Conservation (phyloP, 2,888 invertebrate species). For the Drosophila merina region DNA sequence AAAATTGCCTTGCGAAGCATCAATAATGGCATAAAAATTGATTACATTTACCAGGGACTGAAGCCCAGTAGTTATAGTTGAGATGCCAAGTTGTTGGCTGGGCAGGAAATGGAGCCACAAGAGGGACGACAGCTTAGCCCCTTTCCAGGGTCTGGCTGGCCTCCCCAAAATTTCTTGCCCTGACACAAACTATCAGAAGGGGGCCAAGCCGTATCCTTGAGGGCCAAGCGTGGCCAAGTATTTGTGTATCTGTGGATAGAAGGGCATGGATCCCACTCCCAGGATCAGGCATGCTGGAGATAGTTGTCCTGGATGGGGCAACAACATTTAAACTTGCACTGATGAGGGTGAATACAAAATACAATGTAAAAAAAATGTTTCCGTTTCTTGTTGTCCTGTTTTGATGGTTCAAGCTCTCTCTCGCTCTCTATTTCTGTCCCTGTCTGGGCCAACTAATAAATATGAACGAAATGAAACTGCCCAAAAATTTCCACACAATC, state of each 20-base stretch:
- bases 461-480: conserved; percentile 82
- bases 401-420: conserved; percentile 53
- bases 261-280: conserved; percentile 47
- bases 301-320: conserved; percentile 64
- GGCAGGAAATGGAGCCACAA: conserved; percentile 59
- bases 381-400: conserved; percentile 75
- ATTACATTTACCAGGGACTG: conserved; percentile 65
- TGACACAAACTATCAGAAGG: conserved; percentile 32
- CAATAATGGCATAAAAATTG: conserved; percentile 81
- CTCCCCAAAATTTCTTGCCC: conserved; percentile 57
- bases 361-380: conserved; percentile 64
- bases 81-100: conserved; percentile 47
- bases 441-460: conserved; percentile 82
- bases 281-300: conserved; percentile 51
- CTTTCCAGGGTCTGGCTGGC: conserved; percentile 10
- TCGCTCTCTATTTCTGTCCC: conserved; percentile 9
- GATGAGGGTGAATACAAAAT: conserved; percentile 74
- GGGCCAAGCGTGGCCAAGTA: conserved; percentile 49
- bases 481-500: conserved; percentile 80
- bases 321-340: conserved; percentile 69
- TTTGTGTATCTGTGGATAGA: conserved; percentile 33
- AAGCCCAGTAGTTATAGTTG: conserved; percentile 58
- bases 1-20: conserved; percentile 73
- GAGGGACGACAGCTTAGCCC: conserved; percentile 8
- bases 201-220: conserved; percentile 59